phyloP scores from a whole-genome alignment of 2,888 invertebrate genomes.

The Sphaerophoria taeniata region DNA sequence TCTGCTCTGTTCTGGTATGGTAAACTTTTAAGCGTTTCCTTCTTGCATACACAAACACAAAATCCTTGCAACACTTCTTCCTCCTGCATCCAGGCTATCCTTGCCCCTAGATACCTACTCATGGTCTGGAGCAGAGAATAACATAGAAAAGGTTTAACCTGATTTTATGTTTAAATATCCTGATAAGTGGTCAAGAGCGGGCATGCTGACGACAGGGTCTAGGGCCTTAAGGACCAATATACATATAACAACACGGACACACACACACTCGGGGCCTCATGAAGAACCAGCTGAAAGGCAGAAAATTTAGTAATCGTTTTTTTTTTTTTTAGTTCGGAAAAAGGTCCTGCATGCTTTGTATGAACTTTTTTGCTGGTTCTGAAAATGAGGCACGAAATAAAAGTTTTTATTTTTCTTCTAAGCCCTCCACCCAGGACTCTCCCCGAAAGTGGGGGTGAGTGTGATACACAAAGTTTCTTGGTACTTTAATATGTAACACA shows the following conservation, averaged over 20 bases:
- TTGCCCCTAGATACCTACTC: too few species aligned
- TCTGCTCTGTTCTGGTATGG: too few species aligned
- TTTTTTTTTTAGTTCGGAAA: constrained; percentile 8
- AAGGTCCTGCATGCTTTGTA: constrained; percentile 5
- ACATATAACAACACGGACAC: constrained; percentile 21
- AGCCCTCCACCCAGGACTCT: not conserved
- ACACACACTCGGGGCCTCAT: too few species aligned
- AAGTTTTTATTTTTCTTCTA: too few species aligned
- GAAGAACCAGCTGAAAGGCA: constrained; percentile 65
- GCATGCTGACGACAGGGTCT: not conserved
- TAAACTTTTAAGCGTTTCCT: constrained; percentile 40
- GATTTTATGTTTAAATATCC: constrained; percentile 70
- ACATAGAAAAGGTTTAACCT: constrained; percentile 68
- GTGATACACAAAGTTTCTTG: constrained; percentile 44
- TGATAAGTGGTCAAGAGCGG: constrained; percentile 67
- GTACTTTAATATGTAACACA: constrained; percentile 63
- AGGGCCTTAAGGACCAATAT: not conserved
- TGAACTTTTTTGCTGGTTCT: constrained; percentile 12
- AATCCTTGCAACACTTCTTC: constrained; percentile 16
- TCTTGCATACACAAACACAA: constrained; percentile 48
- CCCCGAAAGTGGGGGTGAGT: not conserved
- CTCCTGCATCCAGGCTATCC: constrained; percentile 16
- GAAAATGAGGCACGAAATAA: constrained; percentile 20
- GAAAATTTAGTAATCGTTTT: constrained; percentile 64
- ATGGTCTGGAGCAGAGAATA: too few species aligned